Base-by-base conservation (phyloP, 2,113 vertebrate genomes). In the Acanthisitta chloris region DNA sequence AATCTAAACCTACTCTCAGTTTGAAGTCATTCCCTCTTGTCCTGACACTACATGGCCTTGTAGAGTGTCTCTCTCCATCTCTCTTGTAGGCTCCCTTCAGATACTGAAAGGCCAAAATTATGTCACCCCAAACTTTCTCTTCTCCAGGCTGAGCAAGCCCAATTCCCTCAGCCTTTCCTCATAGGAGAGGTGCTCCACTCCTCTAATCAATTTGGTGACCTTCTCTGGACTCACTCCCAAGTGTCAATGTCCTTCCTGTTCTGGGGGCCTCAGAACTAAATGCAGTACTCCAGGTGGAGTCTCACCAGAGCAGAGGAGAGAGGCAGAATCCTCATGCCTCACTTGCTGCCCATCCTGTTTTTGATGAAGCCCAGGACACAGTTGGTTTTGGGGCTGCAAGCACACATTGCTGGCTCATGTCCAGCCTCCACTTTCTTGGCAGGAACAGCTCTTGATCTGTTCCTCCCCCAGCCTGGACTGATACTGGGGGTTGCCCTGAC, bases 401-500 rank as follows among this genome's bases (percentile, higher is more conserved):
- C 6, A 14, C 24, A 28, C 33, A 34, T 4, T 4, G 17, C 8
- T 14, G 7, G 40, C 33, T 34, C 54, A 17, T 8, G 26, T 17
- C n/a, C 42, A 31, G 25, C 14, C 19, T 28, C n/a, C n/a, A n/a
- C n/a, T n/a, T n/a, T n/a, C n/a, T n/a, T n/a, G n/a, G n/a, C n/a
- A n/a, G n/a, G n/a, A n/a, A n/a, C n/a, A n/a, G n/a, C n/a, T n/a
- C n/a, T n/a, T n/a, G n/a, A n/a, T 12, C 45, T 46, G 19, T 40
- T 59, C 24, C n/a, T 2, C 4, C 7, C 54, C 29, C 59, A 66
- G 36, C 11, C 17, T 52, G 52, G 33, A 38, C 0, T n/a, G 7
- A 20, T 11, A 8, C 11, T 6, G 1, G 8, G 42, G 17, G 6
- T 57, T 66, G 5, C 19, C 24, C 33, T 28, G 19, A 38, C 10